Percentiles rank a stretch among this genome's conserved stretches.
phyloP scores from a whole-genome alignment of 2,113 vertebrate genomes.

The Cephalopterus ornatus region DNA sequence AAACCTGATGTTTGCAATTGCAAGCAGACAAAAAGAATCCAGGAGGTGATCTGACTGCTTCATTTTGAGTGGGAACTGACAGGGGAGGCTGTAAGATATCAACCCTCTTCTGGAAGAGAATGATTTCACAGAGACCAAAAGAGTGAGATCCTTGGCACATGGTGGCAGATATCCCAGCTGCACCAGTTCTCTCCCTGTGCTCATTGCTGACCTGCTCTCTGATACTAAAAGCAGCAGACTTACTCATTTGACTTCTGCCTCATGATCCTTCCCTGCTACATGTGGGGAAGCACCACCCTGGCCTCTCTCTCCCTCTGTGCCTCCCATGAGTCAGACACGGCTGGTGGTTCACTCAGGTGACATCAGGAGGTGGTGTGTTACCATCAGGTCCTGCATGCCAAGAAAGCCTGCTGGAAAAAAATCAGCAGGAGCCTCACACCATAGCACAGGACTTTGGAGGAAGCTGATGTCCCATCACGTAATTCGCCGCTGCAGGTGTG shows the following conservation, averaged over 20 bases:
- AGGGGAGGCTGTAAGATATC: neutral
- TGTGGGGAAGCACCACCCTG: accelerated
- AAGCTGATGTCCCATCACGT: accelerated
- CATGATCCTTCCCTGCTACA: neutral
- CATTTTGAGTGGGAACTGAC: neutral
- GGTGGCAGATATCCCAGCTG: neutral
- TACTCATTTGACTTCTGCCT: neutral
- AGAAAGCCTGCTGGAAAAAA: neutral
- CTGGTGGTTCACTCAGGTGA: neutral
- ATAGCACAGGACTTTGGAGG: neutral
- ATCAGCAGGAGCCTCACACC: neutral
- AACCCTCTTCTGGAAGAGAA: neutral
- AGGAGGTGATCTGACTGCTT: neutral
- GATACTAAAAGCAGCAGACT: neutral
- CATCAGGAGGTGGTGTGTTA: neutral
- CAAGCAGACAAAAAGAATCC: neutral
- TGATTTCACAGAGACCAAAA: neutral
- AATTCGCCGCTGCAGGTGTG: neutral
- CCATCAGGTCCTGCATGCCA: accelerated
- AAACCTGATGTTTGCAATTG: neutral
- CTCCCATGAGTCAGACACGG: neutral
- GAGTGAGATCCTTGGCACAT: neutral
- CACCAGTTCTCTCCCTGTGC: neutral
- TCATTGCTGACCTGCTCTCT: neutral
- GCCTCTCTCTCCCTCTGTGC: neutral